phyloP scores from a whole-genome alignment of 1,140 invertebrate genomes.

The Conus ventricosus region DNA sequence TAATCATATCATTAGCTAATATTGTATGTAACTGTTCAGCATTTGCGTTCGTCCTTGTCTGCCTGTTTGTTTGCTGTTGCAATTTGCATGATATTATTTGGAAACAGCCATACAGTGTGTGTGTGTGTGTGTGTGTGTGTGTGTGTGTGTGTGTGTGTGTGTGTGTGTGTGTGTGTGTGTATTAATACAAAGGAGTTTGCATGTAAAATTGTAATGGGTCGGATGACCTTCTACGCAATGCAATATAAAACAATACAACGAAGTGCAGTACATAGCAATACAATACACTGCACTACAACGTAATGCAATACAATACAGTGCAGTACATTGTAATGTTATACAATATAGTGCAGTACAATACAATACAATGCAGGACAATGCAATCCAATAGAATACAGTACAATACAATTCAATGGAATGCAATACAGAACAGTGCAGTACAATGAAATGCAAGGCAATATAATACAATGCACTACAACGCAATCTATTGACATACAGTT shows the following conservation, averaged over 20 bases:
- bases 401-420: constrained; percentile 39
- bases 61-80: no score
- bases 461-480: background rate
- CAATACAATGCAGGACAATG: constrained; percentile 41
- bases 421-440: background rate
- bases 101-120: no score
- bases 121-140: no score
- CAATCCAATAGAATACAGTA: constrained; percentile 18
- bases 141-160: no score
- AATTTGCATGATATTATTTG: no score
- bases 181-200: no score
- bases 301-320: constrained; percentile 41
- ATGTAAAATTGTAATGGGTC: no score
- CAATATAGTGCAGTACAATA: constrained; percentile 33
- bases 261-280: constrained; percentile 55
- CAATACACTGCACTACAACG: background rate
- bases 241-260: constrained; percentile 50
- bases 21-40: no score
- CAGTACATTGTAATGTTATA: constrained; percentile 34
- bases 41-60: no score
- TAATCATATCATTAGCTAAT: no score
- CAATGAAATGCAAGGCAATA: background rate
- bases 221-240: no score
- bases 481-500: constrained; percentile 42
- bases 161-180: no score